Conservation (phyloP, 2,797 vertebrate genomes). For the Myotis pilosus region DNA sequence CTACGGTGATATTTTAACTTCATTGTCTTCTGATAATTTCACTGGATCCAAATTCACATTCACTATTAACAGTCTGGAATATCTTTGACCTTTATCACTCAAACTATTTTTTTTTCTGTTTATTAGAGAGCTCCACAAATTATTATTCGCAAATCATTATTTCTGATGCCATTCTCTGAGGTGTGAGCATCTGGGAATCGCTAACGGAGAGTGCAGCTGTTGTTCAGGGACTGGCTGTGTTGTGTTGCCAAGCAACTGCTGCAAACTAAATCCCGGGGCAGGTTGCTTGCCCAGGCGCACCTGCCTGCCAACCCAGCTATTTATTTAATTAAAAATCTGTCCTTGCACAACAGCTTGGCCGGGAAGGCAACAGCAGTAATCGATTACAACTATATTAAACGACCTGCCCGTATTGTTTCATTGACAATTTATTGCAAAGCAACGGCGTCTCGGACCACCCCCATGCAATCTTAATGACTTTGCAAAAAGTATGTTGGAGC, state of each 20-base stretch:
- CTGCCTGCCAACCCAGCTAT: slow-evolving; percentile 83
- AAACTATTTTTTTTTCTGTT: neutral
- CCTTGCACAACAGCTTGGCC: slow-evolving; percentile 39
- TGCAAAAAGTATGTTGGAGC: slow-evolving; percentile 27
- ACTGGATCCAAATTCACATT: neutral
- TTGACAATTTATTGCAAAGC: slow-evolving; percentile 67
- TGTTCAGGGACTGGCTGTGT: slow-evolving; percentile 81
- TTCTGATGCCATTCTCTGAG: slow-evolving; percentile 61
- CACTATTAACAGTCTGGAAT: neutral
- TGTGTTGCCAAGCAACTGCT: slow-evolving; percentile 87
- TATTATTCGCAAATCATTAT: slow-evolving; percentile 51
- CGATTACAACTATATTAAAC: slow-evolving; percentile 72
- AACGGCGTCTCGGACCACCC: neutral
- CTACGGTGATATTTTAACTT: neutral
- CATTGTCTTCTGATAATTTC: slow-evolving; percentile 41
- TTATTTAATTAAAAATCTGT: slow-evolving; percentile 82
- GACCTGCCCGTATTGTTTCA: slow-evolving; percentile 66
- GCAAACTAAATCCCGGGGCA: slow-evolving; percentile 91
- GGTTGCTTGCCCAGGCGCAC: slow-evolving; percentile 82
- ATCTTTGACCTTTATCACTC: slow-evolving; percentile 20
- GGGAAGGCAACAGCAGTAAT: slow-evolving; percentile 54
- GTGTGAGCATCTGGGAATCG: slow-evolving; percentile 77
- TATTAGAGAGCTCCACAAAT: slow-evolving; percentile 52
- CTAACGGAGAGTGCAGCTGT: slow-evolving; percentile 67
- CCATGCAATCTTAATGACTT: slow-evolving; percentile 59